Base-by-base conservation (phyloP, 2,113 vertebrate genomes). In the Gnathonemus echidnorhynchus region DNA sequence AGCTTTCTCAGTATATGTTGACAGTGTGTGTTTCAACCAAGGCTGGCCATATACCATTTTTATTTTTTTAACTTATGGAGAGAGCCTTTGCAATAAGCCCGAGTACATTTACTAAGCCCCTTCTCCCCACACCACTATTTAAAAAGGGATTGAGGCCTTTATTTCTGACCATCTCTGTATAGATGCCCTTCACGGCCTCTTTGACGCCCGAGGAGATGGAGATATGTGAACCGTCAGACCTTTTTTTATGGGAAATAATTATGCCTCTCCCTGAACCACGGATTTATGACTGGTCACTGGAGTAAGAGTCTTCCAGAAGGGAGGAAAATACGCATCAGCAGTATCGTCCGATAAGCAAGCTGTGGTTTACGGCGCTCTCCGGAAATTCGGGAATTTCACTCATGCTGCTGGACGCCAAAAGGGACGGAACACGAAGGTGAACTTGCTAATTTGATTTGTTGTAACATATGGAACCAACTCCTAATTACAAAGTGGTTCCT, bases 241-340 rank as follows among this genome's bases (percentile, higher is more conserved):
- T 85, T 35, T 50, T 46, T 87, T 87, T 87, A 87, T 87, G 86
- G 86, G 48, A 50, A 52, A 52, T 87, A 53, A 87, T 53, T 87
- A 87, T 27, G n/a, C 24, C 11, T 88, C 50, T 6, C 48, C n/a
- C 77, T 21, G 53, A 42, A 35, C 87, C 46, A 15, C 9, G 19
- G 87, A 58, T 58, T 88, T 58, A 58, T 42, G 53, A 58, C 87
- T 45, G 50, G 50, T n/a, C 87, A 42, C 50, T 31, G 35, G 50
- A 88, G 46, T 58, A 45, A 62, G 53, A 42, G 52, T 42, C 9
- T 11, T 58, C 21, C 5, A 15, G n/a, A 70, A 87, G 24, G 86
- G n/a, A 52, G 27, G 11, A 52, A 53, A 50, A 31, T 53, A 35
- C 7, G 87, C 87, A 48, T 35, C 35, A 42, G 27, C 86, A 52